These are phyloP conservation scores for Perca fluviatilis DNA, from an alignment of 2,113 vertebrate genomes.

Conservation along the genomic window DNA sequence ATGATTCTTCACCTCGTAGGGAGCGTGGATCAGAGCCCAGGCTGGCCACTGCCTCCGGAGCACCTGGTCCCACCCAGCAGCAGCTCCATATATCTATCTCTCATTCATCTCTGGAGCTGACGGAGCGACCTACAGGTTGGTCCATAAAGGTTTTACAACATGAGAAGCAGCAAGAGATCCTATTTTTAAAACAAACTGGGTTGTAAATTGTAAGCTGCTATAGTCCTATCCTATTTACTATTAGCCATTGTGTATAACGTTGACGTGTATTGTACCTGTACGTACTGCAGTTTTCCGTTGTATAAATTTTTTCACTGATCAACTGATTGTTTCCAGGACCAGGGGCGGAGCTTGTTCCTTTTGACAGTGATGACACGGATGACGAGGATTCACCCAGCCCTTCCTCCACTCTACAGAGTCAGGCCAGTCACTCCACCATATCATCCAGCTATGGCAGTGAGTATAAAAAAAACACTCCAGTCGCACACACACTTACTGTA, in stretches of 20 bases:
- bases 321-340: conserved; percentile 40
- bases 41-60: conserved; percentile 37
- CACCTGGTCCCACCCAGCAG: conserved; percentile 78
- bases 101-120: conserved; percentile 91
- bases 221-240: background rate
- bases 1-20: conserved; percentile 68
- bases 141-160: background rate
- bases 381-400: conserved; percentile 97
- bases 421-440: conserved; percentile 97
- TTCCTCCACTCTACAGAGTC: conserved; percentile 96
- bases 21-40: conserved; percentile 82
- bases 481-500: background rate
- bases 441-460: conserved; percentile 97
- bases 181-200: background rate
- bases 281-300: background rate
- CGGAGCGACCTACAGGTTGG: conserved; percentile 82
- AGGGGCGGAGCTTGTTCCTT: conserved; percentile 91
- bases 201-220: background rate
- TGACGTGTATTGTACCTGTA: background rate
- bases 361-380: conserved; percentile 96
- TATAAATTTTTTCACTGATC: background rate
- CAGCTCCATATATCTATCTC: conserved; percentile 97
- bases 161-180: background rate
- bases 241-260: background rate
- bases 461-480: conserved; percentile 63